phyloP scores from a whole-genome alignment of 2,888 invertebrate species.

The Amblyjoppa proteus region DNA sequence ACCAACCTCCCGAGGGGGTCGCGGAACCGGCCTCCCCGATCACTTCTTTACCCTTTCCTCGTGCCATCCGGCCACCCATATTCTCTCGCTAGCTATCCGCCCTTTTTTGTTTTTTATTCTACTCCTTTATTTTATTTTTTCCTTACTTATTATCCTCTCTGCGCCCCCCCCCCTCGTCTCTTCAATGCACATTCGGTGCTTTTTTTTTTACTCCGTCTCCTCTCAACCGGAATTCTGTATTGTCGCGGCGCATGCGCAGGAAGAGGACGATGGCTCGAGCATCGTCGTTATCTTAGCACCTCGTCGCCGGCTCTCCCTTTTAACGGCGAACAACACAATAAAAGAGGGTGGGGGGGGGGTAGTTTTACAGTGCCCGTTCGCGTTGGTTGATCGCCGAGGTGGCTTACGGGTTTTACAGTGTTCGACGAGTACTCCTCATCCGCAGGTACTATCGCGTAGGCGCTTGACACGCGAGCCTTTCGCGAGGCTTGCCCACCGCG shows the following conservation, averaged over 20 bases:
- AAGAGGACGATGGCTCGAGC: constrained; percentile 35
- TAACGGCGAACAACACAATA: constrained; percentile 70
- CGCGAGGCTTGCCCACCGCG: constrained; percentile 72
- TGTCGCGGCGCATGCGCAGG: constrained; percentile 17
- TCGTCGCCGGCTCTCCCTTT: constrained; percentile 54
- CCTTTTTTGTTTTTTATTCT: constrained; percentile 17
- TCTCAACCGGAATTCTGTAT: background rate
- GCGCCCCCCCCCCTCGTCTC: background rate
- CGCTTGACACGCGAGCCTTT: constrained; percentile 64
- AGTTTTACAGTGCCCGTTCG: constrained; percentile 71
- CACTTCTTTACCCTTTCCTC: constrained; percentile 55
- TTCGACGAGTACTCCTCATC: constrained; percentile 39
- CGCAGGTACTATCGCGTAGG: constrained; percentile 49
- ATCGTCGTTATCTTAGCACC: constrained; percentile 52
- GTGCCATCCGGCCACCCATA: constrained; percentile 32
- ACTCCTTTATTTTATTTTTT: constrained; percentile 28
- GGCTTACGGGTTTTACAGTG: constrained; percentile 68
- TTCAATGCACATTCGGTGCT: constrained; percentile 5
- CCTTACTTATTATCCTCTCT: constrained; percentile 29
- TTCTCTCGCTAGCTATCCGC: constrained; percentile 35
- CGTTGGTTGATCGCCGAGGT: constrained; percentile 40
- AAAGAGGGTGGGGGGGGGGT: constrained; percentile 65
- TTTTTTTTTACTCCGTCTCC: constrained; percentile 18
- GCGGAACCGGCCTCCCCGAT: constrained; percentile 62
- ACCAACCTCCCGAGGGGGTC: constrained; percentile 69